phyloP scores from a whole-genome alignment of 1,140 invertebrate species.

The Amphibalanus amphitrite region DNA sequence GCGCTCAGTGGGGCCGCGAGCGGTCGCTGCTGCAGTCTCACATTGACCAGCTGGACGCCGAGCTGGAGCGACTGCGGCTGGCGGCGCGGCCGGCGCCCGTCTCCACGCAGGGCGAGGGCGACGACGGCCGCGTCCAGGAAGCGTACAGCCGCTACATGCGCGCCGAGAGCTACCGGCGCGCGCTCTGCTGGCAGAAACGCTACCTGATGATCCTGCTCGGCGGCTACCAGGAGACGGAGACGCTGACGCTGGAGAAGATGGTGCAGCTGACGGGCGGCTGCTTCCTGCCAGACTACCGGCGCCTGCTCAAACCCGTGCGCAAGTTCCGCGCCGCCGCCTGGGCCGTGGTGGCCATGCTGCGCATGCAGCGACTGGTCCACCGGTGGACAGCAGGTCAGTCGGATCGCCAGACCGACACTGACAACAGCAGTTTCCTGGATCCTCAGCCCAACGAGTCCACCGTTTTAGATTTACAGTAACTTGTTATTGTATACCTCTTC shows the following conservation, averaged over 20 bases:
- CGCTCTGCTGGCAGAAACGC: slow-evolving; percentile 64
- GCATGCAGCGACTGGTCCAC: not conserved
- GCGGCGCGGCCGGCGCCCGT: not conserved
- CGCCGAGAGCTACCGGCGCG: slow-evolving; percentile 60
- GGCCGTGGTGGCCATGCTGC: not conserved
- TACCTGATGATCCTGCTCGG: slow-evolving; percentile 53
- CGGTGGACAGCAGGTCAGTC: not conserved
- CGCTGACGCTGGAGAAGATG: not conserved
- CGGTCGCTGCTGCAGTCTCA: not conserved
- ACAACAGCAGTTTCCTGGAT: too few relatives aligned
- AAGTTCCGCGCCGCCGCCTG: not conserved
- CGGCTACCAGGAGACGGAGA: slow-evolving; percentile 37
- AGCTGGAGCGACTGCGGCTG: not conserved
- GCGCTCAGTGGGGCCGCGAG: not conserved
- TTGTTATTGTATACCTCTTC: too few relatives aligned
- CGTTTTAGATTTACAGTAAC: too few relatives aligned
- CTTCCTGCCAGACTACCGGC: not conserved
- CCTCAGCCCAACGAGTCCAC: too few relatives aligned
- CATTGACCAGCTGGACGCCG: not conserved
- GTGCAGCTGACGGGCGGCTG: slow-evolving; percentile 4
- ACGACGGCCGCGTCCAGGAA: not conserved
- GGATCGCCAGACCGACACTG: too few relatives aligned
- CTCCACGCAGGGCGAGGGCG: not conserved
- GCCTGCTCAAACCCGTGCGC: not conserved
- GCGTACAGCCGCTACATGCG: slow-evolving; percentile 40